Evolutionary conservation across 2,888 invertebrate genomes (phyloP).

Genomic region (Globia sparganii): DNA sequence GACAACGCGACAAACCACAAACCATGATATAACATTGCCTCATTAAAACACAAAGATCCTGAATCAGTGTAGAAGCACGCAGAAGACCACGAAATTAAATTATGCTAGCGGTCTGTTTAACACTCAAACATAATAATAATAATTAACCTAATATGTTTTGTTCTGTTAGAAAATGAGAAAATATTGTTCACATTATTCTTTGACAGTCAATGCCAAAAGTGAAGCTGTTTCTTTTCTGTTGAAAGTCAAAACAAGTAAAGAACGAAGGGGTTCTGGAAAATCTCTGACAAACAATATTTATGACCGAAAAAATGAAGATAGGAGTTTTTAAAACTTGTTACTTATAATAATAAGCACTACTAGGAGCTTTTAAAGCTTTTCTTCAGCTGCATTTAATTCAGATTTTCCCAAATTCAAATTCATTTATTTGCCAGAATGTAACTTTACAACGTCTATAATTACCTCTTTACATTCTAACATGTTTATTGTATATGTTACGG

Average conservation of each 20-base stretch:
- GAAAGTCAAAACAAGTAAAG: neutral
- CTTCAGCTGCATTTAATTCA: no score
- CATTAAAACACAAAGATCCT: conserved; percentile 2
- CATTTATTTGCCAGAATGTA: no score
- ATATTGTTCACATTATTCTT: neutral
- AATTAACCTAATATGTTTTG: neutral
- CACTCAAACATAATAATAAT: neutral
- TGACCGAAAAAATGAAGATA: no score
- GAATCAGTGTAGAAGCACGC: neutral
- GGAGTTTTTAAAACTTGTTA: no score
- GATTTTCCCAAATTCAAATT: no score
- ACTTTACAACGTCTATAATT: no score
- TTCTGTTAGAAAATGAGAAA: neutral
- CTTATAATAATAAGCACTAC: no score
- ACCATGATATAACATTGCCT: neutral
- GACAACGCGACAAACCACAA: neutral
- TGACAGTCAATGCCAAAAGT: neutral
- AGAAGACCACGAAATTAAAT: conserved; percentile 4
- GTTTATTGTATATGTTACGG: no score
- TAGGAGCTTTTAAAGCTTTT: no score
- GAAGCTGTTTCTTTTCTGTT: neutral
- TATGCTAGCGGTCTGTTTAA: conserved; percentile 1
- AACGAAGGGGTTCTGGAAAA: neutral
- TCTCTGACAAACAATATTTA: neutral
- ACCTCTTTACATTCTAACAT: no score